Base-by-base conservation (phyloP, 1,140 invertebrate species). In the Drosophila nannoptera region DNA sequence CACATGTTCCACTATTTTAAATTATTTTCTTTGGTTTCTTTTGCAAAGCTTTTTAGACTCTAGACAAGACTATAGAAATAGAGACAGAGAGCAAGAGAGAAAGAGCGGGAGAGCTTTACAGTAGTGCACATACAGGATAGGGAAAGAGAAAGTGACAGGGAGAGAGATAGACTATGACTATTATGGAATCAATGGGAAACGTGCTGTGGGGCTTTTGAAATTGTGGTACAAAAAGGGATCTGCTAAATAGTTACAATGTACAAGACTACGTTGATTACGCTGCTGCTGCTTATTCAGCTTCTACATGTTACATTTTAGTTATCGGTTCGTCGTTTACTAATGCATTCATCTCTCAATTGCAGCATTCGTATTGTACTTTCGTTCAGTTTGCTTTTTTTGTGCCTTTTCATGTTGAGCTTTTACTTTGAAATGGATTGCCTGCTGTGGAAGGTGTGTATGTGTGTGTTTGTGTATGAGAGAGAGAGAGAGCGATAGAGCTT, bases 371-470 rank as follows among this genome's bases (percentile, higher is more conserved):
- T 80, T 84, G 73, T 84, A 84, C 80, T 78, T 80, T 84, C 66
- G 53, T 75, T 77, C 75, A 68, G 61, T 59, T 76, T 74, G 22
- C 22, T 33, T 54, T 43, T 43, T 65, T 78, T 77, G 70, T 84
- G 81, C 80, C 75, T 67, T 43, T 43, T 73, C 55, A 77, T 84
- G 81, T 84, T 84, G 81, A 84, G 81, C 81, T 84, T 84, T 84
- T 86, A 86, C 81, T 84, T 84, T 84, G 81, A 84, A 83, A 83
- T 83, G 78, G 72, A 75, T 72, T 69, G 78, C 80, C 78, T 83
- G 75, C 66, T 71, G 55, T 71, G 78, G 61, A 55, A 14, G 60
- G 54, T 42, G 45, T 38, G 7, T 31, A 11, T 60, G 9, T 40
- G 38, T 43, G 43, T 48, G 38, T 43, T 33, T 48, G 33, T 9